phyloP scores from a whole-genome alignment of 2,113 vertebrate species.

The Tetrax tetrax region DNA sequence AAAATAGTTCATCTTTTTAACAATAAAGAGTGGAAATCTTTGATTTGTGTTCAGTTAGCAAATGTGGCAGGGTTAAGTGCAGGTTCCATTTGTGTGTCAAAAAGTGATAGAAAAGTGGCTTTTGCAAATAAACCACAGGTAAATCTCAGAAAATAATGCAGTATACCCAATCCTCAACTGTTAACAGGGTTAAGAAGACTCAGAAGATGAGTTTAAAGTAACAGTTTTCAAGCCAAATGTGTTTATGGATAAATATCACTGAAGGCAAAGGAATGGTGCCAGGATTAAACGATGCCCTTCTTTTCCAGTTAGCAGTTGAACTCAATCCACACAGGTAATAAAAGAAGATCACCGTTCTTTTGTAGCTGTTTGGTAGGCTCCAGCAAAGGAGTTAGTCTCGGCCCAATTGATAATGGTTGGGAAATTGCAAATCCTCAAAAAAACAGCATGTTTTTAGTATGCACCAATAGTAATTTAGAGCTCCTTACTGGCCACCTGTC shows the following conservation, averaged over 20 bases:
- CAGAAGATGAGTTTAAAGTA: conserved; percentile 46
- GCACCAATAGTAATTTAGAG: not conserved
- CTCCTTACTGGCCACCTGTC: not conserved
- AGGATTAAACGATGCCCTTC: not conserved
- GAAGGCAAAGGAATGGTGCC: not conserved
- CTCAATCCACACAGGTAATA: not conserved
- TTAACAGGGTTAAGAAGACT: conserved; percentile 29
- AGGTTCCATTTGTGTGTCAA: conserved; percentile 40
- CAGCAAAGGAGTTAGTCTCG: not conserved
- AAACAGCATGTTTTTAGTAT: not conserved
- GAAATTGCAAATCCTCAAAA: not conserved
- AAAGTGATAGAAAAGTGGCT: conserved; percentile 44
- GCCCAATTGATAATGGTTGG: not conserved
- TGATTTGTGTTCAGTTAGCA: conserved; percentile 38
- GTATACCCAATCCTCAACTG: not conserved
- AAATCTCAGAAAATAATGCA: conserved; percentile 40
- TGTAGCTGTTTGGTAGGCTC: not conserved
- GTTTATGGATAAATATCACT: not conserved
- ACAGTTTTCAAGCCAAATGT: not conserved
- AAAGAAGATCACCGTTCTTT: not conserved
- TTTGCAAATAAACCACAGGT: conserved; percentile 47
- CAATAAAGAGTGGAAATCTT: conserved; percentile 8
- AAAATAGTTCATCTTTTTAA: conserved; percentile 33
- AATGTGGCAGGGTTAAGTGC: conserved; percentile 44
- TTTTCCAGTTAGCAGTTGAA: conserved; percentile 13